Evolutionary conservation across 2,113 vertebrate genomes (phyloP).

Genomic region (Motacilla alba): DNA sequence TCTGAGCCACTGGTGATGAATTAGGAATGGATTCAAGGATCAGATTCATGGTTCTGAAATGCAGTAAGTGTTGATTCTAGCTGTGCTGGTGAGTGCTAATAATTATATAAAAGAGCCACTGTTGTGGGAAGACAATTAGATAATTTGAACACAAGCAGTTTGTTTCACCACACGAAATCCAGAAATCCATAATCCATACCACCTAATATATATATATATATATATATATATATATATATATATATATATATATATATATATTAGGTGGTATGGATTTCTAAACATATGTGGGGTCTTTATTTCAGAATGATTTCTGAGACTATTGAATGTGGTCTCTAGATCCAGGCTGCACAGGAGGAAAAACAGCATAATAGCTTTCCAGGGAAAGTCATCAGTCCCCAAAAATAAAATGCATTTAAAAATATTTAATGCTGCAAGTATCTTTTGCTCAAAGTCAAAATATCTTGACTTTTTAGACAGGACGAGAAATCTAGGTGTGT

Average conservation of each 20-base stretch:
- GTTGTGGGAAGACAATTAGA: neutral
- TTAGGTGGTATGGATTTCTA: neutral
- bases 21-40: neutral
- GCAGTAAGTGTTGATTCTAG: neutral
- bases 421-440: neutral
- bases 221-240: neutral
- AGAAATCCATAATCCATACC: too few relatives aligned
- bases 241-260: neutral
- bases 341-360: neutral
- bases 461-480: neutral
- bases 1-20: neutral
- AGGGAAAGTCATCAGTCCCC: neutral
- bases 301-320: neutral
- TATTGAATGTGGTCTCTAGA: neutral
- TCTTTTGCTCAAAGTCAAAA: neutral
- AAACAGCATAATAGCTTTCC: neutral
- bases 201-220: too few relatives aligned
- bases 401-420: neutral
- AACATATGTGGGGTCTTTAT: neutral
- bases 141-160: neutral
- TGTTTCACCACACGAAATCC: neutral
- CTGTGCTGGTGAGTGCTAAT: neutral
- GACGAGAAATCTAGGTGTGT: neutral
- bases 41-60: neutral
- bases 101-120: neutral